Base-by-base conservation (phyloP, 2,797 vertebrate species). In the Pseudochaenichthys georgianus region DNA sequence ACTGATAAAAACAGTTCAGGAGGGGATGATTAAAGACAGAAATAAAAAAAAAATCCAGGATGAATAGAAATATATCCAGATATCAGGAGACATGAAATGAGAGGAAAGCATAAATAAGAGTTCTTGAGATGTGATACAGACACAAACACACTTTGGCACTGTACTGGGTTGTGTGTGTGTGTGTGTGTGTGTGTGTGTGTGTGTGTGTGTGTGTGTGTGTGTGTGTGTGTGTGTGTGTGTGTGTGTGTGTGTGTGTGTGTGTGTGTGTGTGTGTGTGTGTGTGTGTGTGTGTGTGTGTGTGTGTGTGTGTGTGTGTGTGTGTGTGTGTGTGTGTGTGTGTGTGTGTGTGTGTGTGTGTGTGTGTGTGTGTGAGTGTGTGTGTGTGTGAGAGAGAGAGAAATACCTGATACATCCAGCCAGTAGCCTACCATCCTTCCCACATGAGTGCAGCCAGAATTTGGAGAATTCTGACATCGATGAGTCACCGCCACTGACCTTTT, bases 401-500 rank as follows among this genome's bases (percentile, higher is more conserved):
- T 1, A 57, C 54, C 38, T 73, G 75, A 63, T 58, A 54, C 55
- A 77, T 77, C 58, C 73, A 70, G 57, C 67, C 54, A 72, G 67
- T 13, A 60, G 46, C 43, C 57, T 48, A 43, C 70, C 72, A 70
- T 63, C 73, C 79, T 88, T 91, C 86, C 84, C 85, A 88, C 84
- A 76, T 55, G 62, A 81, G 43, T 47, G 52, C 66, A 82, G 72
- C 81, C 81, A 83, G 52, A 0, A 41, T 64, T 68, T 9, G 1
- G 73, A 82, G 83, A 73, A 72, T 84, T 54, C 65, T 88, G 87
- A 92, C 85, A 81, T 76, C 34, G 4, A 81, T 90, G 89, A 91
- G 64, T 92, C 91, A 92, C 64, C 3, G 71, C 71, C 82, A 17
- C 53, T 93, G 91, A 90, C 88, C 92, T 94, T 94, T 38, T 93